Conservation (phyloP, 2,797 vertebrate species). For the Sphenopsis melanotis region DNA sequence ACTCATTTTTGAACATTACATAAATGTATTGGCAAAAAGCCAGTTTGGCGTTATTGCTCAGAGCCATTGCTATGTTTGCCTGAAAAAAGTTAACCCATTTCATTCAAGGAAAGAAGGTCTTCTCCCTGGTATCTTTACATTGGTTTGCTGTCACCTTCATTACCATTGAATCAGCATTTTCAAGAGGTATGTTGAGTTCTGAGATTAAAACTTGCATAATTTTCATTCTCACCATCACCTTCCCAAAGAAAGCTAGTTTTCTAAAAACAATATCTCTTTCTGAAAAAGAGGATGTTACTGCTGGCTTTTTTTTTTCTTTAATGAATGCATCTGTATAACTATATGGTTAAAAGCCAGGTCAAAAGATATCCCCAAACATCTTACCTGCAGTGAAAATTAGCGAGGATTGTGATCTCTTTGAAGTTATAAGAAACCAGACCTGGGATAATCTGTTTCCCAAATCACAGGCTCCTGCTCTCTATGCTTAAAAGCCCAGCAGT, state of each 20-base stretch:
- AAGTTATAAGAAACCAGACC: neutral
- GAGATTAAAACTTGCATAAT: neutral
- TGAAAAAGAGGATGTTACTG: neutral
- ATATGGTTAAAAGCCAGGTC: neutral
- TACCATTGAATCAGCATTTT: conserved; percentile 4
- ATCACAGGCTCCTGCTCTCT: neutral
- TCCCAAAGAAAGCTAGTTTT: neutral
- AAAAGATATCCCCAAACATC: neutral
- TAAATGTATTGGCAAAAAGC: neutral
- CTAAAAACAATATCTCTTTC: neutral
- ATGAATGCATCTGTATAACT: neutral
- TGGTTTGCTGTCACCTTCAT: conserved; percentile 43
- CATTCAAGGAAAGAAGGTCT: neutral
- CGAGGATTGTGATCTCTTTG: neutral
- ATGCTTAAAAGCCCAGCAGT: neutral
- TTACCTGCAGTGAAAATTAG: neutral
- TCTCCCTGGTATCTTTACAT: neutral
- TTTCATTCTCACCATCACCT: neutral
- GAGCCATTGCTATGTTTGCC: neutral
- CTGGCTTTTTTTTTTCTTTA: neutral
- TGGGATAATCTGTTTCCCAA: neutral
- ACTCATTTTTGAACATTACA: neutral
- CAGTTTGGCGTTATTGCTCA: neutral
- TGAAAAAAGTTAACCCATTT: neutral
- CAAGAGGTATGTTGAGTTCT: neutral